Evolutionary conservation across 2,113 vertebrate genomes (phyloP).

Genomic region (Epinephelus lanceolatus): DNA sequence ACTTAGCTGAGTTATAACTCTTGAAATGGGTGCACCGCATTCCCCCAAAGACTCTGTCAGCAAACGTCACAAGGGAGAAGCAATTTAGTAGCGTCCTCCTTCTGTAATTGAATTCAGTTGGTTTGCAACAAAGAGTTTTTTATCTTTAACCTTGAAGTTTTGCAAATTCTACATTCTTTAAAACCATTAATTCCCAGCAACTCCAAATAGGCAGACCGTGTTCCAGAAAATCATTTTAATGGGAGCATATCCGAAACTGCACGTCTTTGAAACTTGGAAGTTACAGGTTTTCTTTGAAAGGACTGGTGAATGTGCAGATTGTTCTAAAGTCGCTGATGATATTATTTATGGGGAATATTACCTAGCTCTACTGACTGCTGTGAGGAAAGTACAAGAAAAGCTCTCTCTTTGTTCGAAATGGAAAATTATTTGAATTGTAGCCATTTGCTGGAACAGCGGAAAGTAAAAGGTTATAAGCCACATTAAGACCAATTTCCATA

Average conservation of each 20-base stretch:
- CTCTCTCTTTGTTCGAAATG: neutral
- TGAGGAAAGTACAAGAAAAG: neutral
- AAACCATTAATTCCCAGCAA: neutral
- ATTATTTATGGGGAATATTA: constrained; percentile 12
- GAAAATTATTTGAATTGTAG: constrained; percentile 12
- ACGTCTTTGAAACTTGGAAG: neutral
- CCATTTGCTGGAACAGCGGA: neutral
- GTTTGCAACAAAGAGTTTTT: neutral
- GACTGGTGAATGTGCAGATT: neutral
- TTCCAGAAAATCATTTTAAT: neutral
- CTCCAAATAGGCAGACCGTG: neutral
- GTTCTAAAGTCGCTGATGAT: neutral
- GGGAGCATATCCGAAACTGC: neutral
- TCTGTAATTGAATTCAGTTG: neutral
- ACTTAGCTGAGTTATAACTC: no score
- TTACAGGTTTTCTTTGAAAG: neutral
- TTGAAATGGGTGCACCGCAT: no score
- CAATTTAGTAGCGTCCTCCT: neutral
- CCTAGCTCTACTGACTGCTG: neutral
- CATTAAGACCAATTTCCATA: constrained; percentile 26
- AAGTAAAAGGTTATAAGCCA: neutral
- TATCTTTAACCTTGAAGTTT: constrained; percentile 4
- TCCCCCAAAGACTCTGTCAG: neutral
- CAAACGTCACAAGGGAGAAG: neutral
- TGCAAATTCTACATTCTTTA: neutral